Conservation (phyloP, 2,888 invertebrate genomes). For the Mimas tiliae region DNA sequence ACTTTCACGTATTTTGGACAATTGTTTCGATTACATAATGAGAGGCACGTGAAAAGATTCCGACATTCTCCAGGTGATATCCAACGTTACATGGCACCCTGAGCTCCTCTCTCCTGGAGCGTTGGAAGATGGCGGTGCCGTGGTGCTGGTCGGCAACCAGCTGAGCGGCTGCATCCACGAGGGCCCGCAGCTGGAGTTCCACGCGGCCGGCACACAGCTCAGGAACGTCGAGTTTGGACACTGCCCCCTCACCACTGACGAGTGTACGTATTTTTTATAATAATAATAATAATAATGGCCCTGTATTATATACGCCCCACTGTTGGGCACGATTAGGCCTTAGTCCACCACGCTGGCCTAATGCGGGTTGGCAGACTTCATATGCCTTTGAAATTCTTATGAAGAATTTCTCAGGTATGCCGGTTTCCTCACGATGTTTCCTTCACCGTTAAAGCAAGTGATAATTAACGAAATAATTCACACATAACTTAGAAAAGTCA, state of each 20-base stretch:
- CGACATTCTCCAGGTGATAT: conserved; percentile 83
- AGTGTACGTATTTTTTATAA: conserved; percentile 81
- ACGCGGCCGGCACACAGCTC: conserved; percentile 85
- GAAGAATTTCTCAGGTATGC: too few relatives aligned
- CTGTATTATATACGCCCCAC: too few relatives aligned
- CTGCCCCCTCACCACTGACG: conserved; percentile 90
- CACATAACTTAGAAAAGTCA: too few relatives aligned
- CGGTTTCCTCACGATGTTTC: too few relatives aligned
- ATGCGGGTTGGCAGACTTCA: too few relatives aligned
- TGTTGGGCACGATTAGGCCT: too few relatives aligned
- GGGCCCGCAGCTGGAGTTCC: conserved; percentile 94
- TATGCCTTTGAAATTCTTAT: too few relatives aligned
- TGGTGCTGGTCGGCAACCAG: conserved; percentile 91
- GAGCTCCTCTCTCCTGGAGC: conserved; percentile 90
- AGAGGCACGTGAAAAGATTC: not conserved
- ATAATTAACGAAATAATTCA: too few relatives aligned
- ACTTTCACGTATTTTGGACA: not conserved
- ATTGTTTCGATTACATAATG: too few relatives aligned
- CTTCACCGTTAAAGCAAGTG: too few relatives aligned
- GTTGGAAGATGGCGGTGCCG: conserved; percentile 88
- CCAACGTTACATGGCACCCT: conserved; percentile 91
- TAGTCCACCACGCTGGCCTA: too few relatives aligned
- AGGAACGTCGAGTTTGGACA: conserved; percentile 89
- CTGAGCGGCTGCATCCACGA: conserved; percentile 94
- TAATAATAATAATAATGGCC: too few relatives aligned